Percentiles rank a stretch among this genome's conserved stretches.
Conservation (phyloP, 2,797 vertebrate genomes). For the Clarias fuscus region DNA sequence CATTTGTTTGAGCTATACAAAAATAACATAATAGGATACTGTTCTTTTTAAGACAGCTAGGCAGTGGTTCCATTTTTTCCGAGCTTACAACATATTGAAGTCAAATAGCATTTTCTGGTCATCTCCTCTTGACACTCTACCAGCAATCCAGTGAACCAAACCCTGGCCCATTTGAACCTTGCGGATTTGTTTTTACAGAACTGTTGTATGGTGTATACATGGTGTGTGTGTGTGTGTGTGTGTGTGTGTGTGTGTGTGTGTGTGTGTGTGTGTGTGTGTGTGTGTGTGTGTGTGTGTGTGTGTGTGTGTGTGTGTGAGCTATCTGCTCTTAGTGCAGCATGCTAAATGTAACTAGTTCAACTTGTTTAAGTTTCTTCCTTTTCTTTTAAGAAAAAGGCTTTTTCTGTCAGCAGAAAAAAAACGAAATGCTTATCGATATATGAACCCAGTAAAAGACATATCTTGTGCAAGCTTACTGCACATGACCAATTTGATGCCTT, state of each 20-base stretch:
- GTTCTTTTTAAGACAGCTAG: not conserved
- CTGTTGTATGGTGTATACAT: not conserved
- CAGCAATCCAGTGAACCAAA: not conserved
- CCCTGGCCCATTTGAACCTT: not conserved
- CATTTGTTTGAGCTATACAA: not conserved
- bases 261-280: too few relatives aligned
- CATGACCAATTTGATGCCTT: not conserved
- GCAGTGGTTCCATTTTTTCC: not conserved
- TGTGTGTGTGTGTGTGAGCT: too few relatives aligned
- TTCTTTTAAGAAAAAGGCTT: not conserved
- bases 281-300: too few relatives aligned
- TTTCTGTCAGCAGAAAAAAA: not conserved
- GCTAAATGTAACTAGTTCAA: not conserved
- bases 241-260: too few relatives aligned
- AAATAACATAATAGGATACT: not conserved
- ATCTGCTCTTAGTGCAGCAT: too few relatives aligned
- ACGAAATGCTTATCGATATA: not conserved
- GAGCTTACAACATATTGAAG: not conserved
- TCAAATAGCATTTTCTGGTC: not conserved
- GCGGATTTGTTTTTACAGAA: not conserved
- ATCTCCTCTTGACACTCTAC: not conserved
- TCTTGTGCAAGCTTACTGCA: not conserved
- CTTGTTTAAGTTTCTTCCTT: not conserved
- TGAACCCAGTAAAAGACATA: not conserved
- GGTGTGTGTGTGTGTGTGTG: too few relatives aligned